Conservation (phyloP, 2,113 vertebrate genomes). For the Propithecus coquereli region DNA sequence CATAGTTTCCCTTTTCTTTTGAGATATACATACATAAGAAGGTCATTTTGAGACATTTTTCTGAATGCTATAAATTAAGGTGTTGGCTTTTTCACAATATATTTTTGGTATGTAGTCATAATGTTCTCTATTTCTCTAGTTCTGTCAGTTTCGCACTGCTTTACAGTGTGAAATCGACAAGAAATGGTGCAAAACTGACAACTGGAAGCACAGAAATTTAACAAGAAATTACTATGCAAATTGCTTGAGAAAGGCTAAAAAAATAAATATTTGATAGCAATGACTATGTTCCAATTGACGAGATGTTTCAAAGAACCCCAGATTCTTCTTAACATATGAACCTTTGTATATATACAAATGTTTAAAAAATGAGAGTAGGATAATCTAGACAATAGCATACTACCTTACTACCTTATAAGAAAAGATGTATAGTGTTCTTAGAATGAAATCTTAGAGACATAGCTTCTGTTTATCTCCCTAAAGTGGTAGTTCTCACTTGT, state of each 20-base stretch:
- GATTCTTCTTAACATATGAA: constrained; percentile 54
- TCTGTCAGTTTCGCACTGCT: constrained; percentile 69
- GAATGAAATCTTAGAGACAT: background rate
- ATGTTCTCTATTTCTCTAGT: constrained; percentile 54
- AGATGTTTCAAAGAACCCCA: constrained; percentile 57
- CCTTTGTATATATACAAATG: background rate
- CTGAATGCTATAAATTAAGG: constrained; percentile 40
- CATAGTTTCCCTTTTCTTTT: background rate
- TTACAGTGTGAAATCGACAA: constrained; percentile 71
- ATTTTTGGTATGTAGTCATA: constrained; percentile 68
- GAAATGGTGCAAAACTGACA: constrained; percentile 70
- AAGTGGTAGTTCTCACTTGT: background rate
- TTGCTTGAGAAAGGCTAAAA: constrained; percentile 65
- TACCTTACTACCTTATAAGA: background rate
- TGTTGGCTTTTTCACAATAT: constrained; percentile 8
- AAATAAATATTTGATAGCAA: constrained; percentile 74
- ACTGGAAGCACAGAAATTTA: constrained; percentile 65
- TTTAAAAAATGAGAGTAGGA: background rate
- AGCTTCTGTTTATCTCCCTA: background rate
- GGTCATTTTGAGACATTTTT: constrained; percentile 56
- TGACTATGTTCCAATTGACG: constrained; percentile 53
- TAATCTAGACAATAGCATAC: background rate
- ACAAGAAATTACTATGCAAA: constrained; percentile 76
- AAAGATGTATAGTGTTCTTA: background rate
- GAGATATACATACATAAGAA: background rate